phyloP scores from a whole-genome alignment of 2,113 vertebrate species.

The Pomatostomus ruficeps region DNA sequence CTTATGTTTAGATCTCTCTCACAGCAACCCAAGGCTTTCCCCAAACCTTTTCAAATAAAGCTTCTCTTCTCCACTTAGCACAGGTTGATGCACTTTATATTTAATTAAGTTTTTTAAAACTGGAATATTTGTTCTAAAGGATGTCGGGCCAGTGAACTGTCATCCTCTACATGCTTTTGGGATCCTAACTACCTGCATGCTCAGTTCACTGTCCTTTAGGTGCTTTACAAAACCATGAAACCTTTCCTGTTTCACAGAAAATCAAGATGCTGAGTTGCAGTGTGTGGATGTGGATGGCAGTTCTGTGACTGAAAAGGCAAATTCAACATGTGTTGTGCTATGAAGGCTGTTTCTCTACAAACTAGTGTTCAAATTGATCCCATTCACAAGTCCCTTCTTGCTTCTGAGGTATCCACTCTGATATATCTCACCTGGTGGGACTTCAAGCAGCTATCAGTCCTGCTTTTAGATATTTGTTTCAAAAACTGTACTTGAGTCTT shows the following conservation, averaged over 20 bases:
- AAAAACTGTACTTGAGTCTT: background rate
- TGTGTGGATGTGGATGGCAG: background rate
- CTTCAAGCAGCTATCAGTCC: background rate
- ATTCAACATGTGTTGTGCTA: rapidly evolving
- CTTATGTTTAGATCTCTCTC: background rate
- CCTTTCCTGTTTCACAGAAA: background rate
- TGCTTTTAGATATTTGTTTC: background rate
- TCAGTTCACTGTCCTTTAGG: background rate
- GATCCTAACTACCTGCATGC: background rate
- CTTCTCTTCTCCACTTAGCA: background rate
- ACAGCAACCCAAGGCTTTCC: background rate
- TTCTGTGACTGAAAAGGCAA: background rate
- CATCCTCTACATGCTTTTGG: background rate
- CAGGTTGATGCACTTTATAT: background rate
- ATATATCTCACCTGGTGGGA: background rate
- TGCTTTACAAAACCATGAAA: background rate
- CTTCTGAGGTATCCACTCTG: background rate
- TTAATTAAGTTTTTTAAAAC: background rate
- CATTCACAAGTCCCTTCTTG: background rate
- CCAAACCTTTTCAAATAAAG: background rate
- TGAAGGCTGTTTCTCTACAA: background rate
- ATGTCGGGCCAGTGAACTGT: background rate
- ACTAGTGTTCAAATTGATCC: background rate
- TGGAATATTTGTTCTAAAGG: background rate
- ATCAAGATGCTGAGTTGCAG: background rate